A percentile compares a stretch with the other conserved stretches of the same genome.
phyloP scores from a whole-genome alignment of 53 echinoderm and acorn worm species.

The Henricia sp. region DNA sequence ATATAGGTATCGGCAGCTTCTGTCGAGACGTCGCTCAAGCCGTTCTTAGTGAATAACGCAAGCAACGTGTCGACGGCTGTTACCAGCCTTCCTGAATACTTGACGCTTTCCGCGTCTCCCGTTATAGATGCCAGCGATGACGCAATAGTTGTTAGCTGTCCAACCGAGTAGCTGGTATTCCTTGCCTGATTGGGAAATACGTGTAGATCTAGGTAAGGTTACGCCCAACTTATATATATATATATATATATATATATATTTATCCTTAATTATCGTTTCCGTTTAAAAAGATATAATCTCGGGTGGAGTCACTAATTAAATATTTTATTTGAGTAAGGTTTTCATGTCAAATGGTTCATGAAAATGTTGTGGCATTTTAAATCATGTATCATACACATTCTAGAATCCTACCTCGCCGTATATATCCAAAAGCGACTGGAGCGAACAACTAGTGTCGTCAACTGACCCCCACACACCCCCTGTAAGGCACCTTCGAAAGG shows the following conservation, averaged over 20 bases:
- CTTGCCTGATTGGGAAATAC: neutral
- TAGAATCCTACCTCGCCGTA: slow-evolving; percentile 29
- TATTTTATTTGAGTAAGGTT: too few species aligned
- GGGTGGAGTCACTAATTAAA: too few species aligned
- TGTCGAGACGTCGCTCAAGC: neutral
- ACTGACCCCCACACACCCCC: slow-evolving; percentile 15
- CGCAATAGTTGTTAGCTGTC: neutral
- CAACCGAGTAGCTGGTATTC: slow-evolving; percentile 6
- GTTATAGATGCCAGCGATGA: neutral
- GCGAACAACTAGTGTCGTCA: slow-evolving; percentile 41
- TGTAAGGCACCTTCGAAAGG: neutral
- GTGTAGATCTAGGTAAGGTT: too few species aligned
- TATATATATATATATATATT: too few species aligned
- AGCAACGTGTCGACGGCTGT: neutral
- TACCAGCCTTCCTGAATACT: slow-evolving; percentile 34
- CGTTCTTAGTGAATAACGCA: neutral
- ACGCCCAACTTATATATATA: too few species aligned
- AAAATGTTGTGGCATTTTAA: too few species aligned
- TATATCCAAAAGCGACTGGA: slow-evolving; percentile 6
- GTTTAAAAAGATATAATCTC: too few species aligned
- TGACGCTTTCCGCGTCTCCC: too few species aligned
- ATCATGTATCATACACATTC: too few species aligned
- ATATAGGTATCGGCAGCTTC: slow-evolving; percentile 1
- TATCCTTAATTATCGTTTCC: too few species aligned
- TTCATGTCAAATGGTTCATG: too few species aligned